Percentiles rank a stretch among this genome's conserved stretches.
phyloP scores from a whole-genome alignment of 2,113 vertebrate genomes.

The Tachysurus vachellii region DNA sequence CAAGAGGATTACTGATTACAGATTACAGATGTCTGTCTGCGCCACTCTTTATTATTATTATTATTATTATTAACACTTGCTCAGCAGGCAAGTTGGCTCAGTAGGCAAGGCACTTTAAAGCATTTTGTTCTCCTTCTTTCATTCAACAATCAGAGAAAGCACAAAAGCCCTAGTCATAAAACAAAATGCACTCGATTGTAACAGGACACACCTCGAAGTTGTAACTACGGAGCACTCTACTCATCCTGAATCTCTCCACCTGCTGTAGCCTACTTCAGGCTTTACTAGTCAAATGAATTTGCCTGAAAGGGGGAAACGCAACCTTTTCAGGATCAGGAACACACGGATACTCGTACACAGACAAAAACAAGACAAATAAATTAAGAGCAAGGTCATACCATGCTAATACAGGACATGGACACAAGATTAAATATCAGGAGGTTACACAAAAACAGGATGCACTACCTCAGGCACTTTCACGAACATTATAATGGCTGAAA shows the following conservation, averaged over 20 bases:
- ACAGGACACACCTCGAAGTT: background rate
- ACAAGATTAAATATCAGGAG: background rate
- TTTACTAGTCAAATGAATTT: background rate
- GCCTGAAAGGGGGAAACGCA: background rate
- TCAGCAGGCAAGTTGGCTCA: background rate
- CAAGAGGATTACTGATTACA: background rate
- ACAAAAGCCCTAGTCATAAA: background rate
- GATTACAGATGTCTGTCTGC: background rate
- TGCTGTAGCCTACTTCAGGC: background rate
- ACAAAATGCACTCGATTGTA: background rate
- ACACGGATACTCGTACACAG: no score
- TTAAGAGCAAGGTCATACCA: background rate
- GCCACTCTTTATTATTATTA: background rate
- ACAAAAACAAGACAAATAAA: background rate
- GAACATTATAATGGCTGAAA: background rate
- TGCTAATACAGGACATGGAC: background rate
- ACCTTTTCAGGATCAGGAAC: background rate
- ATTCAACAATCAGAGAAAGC: background rate
- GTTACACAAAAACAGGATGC: background rate
- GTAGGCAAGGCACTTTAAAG: background rate
- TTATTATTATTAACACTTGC: background rate
- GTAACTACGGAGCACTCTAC: background rate
- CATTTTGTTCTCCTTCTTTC: background rate
- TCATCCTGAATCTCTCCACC: background rate
- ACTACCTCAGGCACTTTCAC: background rate